These are phyloP conservation scores for Lucifuga dentata DNA, from an alignment of 2,113 vertebrate species.

Conservation along the genomic window DNA sequence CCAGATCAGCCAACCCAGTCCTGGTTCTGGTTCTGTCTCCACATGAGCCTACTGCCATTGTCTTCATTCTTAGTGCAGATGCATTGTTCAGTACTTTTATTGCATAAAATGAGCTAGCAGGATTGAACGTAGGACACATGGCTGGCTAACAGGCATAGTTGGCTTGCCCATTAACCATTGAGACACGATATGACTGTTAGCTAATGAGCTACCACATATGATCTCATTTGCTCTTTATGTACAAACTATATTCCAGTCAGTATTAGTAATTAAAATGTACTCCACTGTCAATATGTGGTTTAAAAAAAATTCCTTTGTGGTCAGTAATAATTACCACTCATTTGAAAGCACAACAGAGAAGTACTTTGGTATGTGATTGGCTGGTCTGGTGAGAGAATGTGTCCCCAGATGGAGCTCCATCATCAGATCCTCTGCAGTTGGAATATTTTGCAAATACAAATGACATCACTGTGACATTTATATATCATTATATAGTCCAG, in stretches of 20 bases:
- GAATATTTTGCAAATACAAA: constrained; percentile 25
- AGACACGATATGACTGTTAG: not conserved
- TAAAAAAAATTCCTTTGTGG: too few relatives aligned
- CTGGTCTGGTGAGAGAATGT: constrained; percentile 48
- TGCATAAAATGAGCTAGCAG: constrained; percentile 14
- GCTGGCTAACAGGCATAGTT: not conserved
- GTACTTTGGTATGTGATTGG: too few relatives aligned
- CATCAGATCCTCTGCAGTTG: not conserved
- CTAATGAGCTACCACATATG: too few relatives aligned
- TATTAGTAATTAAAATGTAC: too few relatives aligned
- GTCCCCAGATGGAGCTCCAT: constrained; percentile 21
- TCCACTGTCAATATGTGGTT: too few relatives aligned
- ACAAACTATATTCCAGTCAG: constrained; percentile 18
- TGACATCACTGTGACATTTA: constrained; percentile 13
- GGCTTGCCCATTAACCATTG: not conserved
- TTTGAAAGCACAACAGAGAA: too few relatives aligned
- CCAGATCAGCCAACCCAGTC: constrained; percentile 47
- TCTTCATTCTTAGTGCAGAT: not conserved
- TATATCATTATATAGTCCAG: constrained; percentile 36
- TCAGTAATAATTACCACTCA: too few relatives aligned
- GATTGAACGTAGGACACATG: constrained; percentile 3
- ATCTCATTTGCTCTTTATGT: not conserved
- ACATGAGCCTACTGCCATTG: constrained; percentile 11
- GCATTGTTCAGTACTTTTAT: constrained; percentile 14
- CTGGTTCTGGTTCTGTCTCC: too few relatives aligned